phyloP scores from a whole-genome alignment of 2,797 vertebrate genomes.

The Huso huso region DNA sequence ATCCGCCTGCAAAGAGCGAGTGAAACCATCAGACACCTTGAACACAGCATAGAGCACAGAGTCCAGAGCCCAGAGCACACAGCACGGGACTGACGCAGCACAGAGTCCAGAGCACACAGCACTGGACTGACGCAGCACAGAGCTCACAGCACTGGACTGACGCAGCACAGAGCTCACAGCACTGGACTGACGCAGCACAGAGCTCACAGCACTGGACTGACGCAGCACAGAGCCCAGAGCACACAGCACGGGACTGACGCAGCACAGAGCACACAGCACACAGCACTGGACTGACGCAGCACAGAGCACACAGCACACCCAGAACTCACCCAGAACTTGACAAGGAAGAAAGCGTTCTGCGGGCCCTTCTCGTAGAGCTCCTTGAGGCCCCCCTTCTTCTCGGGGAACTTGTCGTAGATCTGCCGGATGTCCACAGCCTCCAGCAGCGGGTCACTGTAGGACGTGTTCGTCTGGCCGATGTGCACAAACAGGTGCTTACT shows the following conservation, averaged over 20 bases:
- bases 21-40: background rate
- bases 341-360: slow-evolving; percentile 86
- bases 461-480: slow-evolving; percentile 84
- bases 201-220: no score
- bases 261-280: no score
- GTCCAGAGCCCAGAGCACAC: background rate
- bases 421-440: slow-evolving; percentile 90
- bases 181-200: no score
- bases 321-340: slow-evolving; percentile 85
- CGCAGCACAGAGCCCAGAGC: no score
- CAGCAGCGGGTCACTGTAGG: slow-evolving; percentile 82
- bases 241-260: no score
- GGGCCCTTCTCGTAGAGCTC: slow-evolving; percentile 90
- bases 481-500: slow-evolving; percentile 96
- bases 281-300: no score
- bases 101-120: background rate
- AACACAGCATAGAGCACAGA: background rate
- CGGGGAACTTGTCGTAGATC: slow-evolving; percentile 94
- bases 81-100: background rate
- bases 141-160: background rate
- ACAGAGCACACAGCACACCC: no score
- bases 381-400: slow-evolving; percentile 91
- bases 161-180: no score
- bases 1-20: slow-evolving; percentile 64
- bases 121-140: background rate